Percentiles rank a stretch among this genome's conserved stretches.
Conservation (phyloP, 2,888 invertebrate species). For the Craniophora ligustri region DNA sequence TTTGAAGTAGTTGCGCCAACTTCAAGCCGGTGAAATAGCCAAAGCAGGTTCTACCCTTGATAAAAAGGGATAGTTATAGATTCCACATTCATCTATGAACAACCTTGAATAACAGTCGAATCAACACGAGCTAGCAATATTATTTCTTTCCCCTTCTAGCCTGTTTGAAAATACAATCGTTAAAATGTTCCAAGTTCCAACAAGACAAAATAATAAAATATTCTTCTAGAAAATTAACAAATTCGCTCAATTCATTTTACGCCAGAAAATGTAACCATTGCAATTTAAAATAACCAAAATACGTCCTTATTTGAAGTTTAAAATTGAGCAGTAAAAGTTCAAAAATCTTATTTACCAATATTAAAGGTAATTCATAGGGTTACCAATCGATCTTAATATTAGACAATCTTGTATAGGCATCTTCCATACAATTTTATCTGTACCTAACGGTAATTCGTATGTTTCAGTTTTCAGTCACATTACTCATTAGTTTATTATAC, state of each 20-base stretch:
- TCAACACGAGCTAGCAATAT: slow-evolving; percentile 67
- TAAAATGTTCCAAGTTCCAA: slow-evolving; percentile 60
- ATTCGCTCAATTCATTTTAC: slow-evolving; percentile 16
- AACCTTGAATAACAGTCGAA: slow-evolving; percentile 78
- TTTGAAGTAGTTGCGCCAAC: slow-evolving; percentile 72
- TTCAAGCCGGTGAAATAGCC: slow-evolving; percentile 65
- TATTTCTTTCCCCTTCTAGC: slow-evolving; percentile 76
- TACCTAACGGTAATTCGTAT: too few relatives aligned
- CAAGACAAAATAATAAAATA: slow-evolving; percentile 48
- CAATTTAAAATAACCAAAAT: neutral
- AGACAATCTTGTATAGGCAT: too few relatives aligned
- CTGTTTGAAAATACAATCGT: slow-evolving; percentile 75
- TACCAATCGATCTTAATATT: too few relatives aligned
- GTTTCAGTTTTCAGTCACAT: too few relatives aligned
- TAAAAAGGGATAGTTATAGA: slow-evolving; percentile 66
- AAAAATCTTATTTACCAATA: too few relatives aligned
- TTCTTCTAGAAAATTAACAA: slow-evolving; percentile 38
- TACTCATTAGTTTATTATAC: too few relatives aligned
- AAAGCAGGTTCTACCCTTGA: slow-evolving; percentile 10
- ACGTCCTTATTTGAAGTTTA: too few relatives aligned
- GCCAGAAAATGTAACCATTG: slow-evolving; percentile 3
- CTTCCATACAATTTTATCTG: too few relatives aligned
- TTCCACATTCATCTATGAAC: slow-evolving; percentile 57
- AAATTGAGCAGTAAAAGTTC: too few relatives aligned
- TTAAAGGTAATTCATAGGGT: too few relatives aligned